A percentile compares a stretch with the other conserved stretches of the same genome.
phyloP scores from a whole-genome alignment of 2,888 invertebrate genomes.

The Cheilosia scutellata region DNA sequence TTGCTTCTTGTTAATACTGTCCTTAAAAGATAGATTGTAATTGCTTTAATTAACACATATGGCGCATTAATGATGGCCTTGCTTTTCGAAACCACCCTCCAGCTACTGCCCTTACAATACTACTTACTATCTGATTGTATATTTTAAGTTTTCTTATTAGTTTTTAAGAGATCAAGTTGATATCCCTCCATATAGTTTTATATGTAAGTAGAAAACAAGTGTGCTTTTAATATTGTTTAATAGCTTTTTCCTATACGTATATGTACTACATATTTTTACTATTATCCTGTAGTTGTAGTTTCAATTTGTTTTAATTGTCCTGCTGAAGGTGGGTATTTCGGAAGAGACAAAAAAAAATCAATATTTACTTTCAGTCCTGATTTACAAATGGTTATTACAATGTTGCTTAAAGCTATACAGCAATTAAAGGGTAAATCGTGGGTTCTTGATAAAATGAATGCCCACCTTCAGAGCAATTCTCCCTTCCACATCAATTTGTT shows the following conservation, averaged over 20 bases:
- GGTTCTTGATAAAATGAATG: slow-evolving; percentile 5
- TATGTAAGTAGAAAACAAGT: slow-evolving; percentile 69
- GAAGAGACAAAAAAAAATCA: neutral
- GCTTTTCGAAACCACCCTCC: slow-evolving; percentile 46
- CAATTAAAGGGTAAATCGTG: neutral
- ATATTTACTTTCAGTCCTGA: neutral
- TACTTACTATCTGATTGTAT: slow-evolving; percentile 20
- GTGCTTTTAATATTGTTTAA: slow-evolving; percentile 52
- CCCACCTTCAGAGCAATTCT: slow-evolving; percentile 46
- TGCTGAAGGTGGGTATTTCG: slow-evolving; percentile 53
- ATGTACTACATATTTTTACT: neutral
- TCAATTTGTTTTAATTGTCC: slow-evolving; percentile 11
- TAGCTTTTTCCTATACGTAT: slow-evolving; percentile 1
- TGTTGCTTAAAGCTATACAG: neutral
- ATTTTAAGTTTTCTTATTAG: slow-evolving; percentile 61
- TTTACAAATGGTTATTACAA: neutral
- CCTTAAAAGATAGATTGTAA: slow-evolving; percentile 19
- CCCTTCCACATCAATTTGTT: slow-evolving; percentile 8
- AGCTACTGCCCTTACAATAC: slow-evolving; percentile 31
- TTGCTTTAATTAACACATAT: slow-evolving; percentile 51
- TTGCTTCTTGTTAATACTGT: slow-evolving; percentile 38
- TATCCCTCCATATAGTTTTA: slow-evolving; percentile 62
- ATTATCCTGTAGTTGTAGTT: slow-evolving; percentile 43
- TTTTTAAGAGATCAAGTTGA: slow-evolving; percentile 68
- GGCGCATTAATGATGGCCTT: slow-evolving; percentile 18